These are phyloP conservation scores for Casuarius casuarius DNA, from an alignment of 2,113 vertebrate species.

Conservation along the genomic window DNA sequence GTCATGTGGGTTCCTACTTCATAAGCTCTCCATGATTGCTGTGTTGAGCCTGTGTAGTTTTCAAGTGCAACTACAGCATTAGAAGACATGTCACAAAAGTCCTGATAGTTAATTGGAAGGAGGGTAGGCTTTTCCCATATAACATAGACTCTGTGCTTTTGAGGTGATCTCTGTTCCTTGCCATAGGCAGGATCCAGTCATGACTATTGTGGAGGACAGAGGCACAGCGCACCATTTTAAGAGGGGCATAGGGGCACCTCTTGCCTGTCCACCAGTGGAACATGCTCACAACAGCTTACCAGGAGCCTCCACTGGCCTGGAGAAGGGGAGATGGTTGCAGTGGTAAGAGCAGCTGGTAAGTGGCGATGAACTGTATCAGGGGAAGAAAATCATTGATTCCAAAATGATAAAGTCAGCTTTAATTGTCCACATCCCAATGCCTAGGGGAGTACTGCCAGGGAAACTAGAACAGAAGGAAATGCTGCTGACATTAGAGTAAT, in stretches of 20 bases:
- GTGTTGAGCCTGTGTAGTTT: slow-evolving; percentile 33
- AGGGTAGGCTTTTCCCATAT: neutral
- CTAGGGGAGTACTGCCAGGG: slow-evolving; percentile 69
- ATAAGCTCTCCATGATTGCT: slow-evolving; percentile 46
- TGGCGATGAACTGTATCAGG: slow-evolving; percentile 8
- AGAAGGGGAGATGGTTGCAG: neutral
- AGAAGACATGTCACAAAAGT: neutral
- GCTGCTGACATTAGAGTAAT: slow-evolving; percentile 65
- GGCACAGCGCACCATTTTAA: neutral
- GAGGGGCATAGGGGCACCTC: neutral
- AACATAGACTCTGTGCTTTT: neutral
- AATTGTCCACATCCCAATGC: slow-evolving; percentile 71
- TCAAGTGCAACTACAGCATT: neutral
- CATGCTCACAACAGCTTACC: neutral
- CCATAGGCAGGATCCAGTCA: neutral
- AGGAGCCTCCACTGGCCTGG: neutral
- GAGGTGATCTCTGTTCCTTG: neutral
- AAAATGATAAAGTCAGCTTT: slow-evolving; percentile 74
- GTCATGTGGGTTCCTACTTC: slow-evolving; percentile 36
- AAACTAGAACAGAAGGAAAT: slow-evolving; percentile 49
- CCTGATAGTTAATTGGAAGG: neutral
- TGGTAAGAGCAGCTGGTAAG: neutral
- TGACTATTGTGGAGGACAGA: neutral
- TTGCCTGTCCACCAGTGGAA: neutral
- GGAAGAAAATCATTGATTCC: slow-evolving; percentile 50